phyloP scores from a whole-genome alignment of 2,888 invertebrate genomes.

The Phyllotreta cruciferae region DNA sequence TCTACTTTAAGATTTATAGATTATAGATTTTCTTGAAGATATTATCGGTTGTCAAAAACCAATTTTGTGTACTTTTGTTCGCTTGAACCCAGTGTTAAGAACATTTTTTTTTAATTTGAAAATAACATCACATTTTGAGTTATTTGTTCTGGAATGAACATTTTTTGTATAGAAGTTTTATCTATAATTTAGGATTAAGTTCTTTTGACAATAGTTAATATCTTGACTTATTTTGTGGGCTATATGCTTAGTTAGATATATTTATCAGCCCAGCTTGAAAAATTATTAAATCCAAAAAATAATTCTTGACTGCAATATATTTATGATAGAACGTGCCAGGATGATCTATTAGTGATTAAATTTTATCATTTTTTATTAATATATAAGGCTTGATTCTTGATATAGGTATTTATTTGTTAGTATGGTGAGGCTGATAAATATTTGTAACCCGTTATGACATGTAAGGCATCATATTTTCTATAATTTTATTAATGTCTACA shows the following conservation, averaged over 20 bases:
- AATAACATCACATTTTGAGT: conserved; percentile 53
- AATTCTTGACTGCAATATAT: background rate
- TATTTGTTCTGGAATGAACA: conserved; percentile 42
- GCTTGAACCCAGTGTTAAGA: conserved; percentile 53
- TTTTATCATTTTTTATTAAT: no score
- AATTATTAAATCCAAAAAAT: background rate
- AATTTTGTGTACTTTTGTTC: conserved; percentile 13
- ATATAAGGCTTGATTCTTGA: no score
- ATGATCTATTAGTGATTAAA: conserved; percentile 22
- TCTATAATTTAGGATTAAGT: conserved; percentile 47
- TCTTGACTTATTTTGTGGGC: conserved; percentile 36
- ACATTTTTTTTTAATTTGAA: conserved; percentile 47
- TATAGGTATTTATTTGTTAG: no score
- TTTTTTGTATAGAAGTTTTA: conserved; percentile 49
- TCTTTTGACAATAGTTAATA: conserved; percentile 56
- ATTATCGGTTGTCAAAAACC: conserved; percentile 54
- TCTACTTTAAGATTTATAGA: conserved; percentile 55
- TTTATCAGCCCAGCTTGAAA: conserved; percentile 21
- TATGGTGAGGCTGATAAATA: conserved; percentile 52
- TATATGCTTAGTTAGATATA: conserved; percentile 41
- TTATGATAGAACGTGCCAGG: conserved; percentile 30
- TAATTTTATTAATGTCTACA: conserved; percentile 14
- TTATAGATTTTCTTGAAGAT: conserved; percentile 51
- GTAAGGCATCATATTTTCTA: conserved; percentile 29
- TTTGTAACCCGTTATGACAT: conserved; percentile 49